A percentile compares a stretch with the other conserved stretches of the same genome.
Conservation (phyloP, 2,888 invertebrate genomes). For the Pseudococcus jackbeardsleyi region DNA sequence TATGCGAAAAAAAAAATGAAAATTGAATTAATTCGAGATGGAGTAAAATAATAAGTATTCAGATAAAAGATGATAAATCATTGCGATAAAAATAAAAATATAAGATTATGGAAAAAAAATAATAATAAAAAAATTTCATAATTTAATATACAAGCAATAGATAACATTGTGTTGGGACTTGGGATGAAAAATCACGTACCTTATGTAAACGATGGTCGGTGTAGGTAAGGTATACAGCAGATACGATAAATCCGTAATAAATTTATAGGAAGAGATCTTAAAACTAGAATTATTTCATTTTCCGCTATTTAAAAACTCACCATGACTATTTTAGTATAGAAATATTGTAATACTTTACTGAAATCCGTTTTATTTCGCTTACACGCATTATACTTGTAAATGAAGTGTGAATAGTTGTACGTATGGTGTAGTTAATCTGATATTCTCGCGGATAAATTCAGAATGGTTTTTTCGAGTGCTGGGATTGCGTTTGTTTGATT, state of each 20-base stretch:
- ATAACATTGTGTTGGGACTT: conserved; percentile 16
- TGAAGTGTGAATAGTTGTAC: not conserved
- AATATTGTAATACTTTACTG: conserved; percentile 30
- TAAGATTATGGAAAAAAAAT: too few relatives aligned
- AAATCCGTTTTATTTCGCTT: conserved; percentile 27
- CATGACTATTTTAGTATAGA: conserved; percentile 45
- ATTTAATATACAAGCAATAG: not conserved
- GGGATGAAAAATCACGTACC: conserved; percentile 2
- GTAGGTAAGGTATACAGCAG: not conserved
- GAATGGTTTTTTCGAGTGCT: conserved; percentile 4
- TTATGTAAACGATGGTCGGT: conserved; percentile 5
- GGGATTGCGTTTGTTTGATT: not conserved
- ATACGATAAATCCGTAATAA: conserved; percentile 25
- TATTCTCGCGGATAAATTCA: conserved; percentile 25
- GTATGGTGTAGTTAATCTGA: conserved; percentile 1
- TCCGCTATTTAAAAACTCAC: conserved; percentile 40
- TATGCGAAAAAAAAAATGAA: too few relatives aligned
- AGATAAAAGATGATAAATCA: not conserved
- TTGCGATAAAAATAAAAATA: not conserved
- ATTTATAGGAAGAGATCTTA: conserved; percentile 43
- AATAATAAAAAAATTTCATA: not conserved
- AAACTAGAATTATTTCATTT: conserved; percentile 37
- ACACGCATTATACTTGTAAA: conserved; percentile 47
- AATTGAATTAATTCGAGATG: not conserved
- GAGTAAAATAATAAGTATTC: not conserved